Evolutionary conservation across 1,140 invertebrate species (phyloP), one percentile per base, ranked within the genome.

Genomic region (Sminthurides bifidus): DNA sequence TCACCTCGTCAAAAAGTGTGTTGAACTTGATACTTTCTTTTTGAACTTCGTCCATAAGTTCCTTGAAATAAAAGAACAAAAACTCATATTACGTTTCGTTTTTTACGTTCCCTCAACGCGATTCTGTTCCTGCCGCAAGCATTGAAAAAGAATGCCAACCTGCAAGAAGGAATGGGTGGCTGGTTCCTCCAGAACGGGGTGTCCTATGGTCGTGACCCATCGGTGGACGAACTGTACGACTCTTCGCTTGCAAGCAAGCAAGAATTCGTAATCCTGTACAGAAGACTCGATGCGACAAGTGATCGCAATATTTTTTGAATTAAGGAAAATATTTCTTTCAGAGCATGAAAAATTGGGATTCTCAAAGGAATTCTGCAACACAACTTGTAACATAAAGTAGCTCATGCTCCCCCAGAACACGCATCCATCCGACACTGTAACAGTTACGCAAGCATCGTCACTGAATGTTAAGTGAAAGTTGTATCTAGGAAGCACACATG

Each of bases 181-280:
- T 15, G 76, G 73, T 66, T 89, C 84, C 62, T 84, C 81, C 65
- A 84, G 83, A 44, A 87, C 86, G 0, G 80, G 80, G 61, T 84
- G 77, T 2, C 82, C 72, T 15, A 85, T 78, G 6, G 83, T 78
- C 31, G 75, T 77, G 10, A 81, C 77, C 87, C 87, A 91, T 62
- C 80, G 75, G 63, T 84, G 79, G 29, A 88, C 78, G 72, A 57
- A 57, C 29, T 57, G 55, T 23, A 89, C 78, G 0, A 89, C 84
- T 59, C 83, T 75, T 65, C 80, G 74, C 70, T 86, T 87, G 64
- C 81, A 82, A 45, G 79, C 78, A 52, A 86, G 67, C 17, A 83
- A 74, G 68, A 84, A 85, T 60, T 87, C 84, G 52, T 77, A 71
- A 64, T 86, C 83, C 67, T 83, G 73, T 58, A 72, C 72, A 5